A percentile compares a stretch with the other conserved stretches of the same genome.
phyloP scores from a whole-genome alignment of 2,797 vertebrate species.

The Mastacembelus armatus region DNA sequence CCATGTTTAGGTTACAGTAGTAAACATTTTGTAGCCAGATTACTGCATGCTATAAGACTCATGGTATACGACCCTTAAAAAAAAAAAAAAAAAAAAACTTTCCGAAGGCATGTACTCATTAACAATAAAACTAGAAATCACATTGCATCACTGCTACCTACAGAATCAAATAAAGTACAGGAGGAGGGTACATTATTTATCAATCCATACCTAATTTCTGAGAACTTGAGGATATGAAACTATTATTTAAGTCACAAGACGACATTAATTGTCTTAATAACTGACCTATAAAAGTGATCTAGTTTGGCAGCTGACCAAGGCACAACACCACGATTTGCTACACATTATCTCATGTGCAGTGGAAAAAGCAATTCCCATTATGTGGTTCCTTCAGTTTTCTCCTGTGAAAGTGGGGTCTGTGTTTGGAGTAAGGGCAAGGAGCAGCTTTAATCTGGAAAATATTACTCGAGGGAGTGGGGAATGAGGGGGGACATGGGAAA shows the following conservation, averaged over 20 bases:
- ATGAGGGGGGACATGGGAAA: conserved; percentile 88
- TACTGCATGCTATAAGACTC: conserved; percentile 41
- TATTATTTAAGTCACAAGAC: conserved; percentile 10
- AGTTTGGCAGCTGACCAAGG: conserved; percentile 46
- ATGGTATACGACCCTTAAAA: conserved; percentile 47
- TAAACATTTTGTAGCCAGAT: conserved; percentile 75
- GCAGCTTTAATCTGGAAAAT: conserved; percentile 82
- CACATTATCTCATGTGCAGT: conserved; percentile 69
- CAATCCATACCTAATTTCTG: conserved; percentile 18
- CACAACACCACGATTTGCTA: conserved; percentile 41
- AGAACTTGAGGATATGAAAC: not conserved
- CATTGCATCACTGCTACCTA: conserved; percentile 48
- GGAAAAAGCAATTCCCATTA: conserved; percentile 74
- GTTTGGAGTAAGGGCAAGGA: conserved; percentile 58
- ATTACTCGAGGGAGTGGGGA: conserved; percentile 79
- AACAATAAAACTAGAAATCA: conserved; percentile 42
- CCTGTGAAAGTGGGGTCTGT: conserved; percentile 71
- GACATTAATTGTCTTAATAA: conserved; percentile 6
- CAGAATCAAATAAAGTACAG: conserved; percentile 28
- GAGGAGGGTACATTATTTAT: conserved; percentile 12
- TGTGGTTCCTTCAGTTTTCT: conserved; percentile 72
- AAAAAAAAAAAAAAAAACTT: conserved; percentile 59
- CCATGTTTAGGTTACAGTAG: conserved; percentile 69
- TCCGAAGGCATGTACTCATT: conserved; percentile 35
- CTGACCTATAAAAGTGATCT: conserved; percentile 31